phyloP scores from a whole-genome alignment of 2,888 invertebrate genomes.

The Anoplius nigerrimus region DNA sequence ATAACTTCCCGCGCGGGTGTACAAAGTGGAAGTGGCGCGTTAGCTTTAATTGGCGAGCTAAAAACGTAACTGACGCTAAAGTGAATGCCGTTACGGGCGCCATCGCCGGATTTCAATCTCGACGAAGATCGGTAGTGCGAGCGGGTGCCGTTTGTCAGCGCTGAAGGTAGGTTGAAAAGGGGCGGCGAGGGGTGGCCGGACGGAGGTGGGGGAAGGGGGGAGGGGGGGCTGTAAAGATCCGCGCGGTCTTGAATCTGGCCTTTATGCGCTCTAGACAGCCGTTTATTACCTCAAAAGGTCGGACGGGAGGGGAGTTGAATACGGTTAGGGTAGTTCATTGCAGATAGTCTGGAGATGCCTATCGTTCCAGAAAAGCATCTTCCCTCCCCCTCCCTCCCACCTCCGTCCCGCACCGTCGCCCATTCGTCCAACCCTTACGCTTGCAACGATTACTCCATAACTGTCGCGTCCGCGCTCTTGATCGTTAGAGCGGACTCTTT shows the following conservation, averaged over 20 bases:
- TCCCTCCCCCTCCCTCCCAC: slow-evolving; percentile 9
- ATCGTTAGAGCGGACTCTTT: too few relatives aligned
- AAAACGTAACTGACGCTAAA: too few relatives aligned
- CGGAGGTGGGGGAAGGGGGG: too few relatives aligned
- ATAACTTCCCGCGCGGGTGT: too few relatives aligned
- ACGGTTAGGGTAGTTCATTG: slow-evolving; percentile 36
- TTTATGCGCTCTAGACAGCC: slow-evolving; percentile 35
- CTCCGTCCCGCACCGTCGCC: neutral
- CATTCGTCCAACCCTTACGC: neutral
- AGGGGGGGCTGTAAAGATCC: slow-evolving; percentile 27
- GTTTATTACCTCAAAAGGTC: slow-evolving; percentile 40
- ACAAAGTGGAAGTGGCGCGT: too few relatives aligned
- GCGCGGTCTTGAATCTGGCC: slow-evolving; percentile 17
- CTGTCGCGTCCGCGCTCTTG: too few relatives aligned
- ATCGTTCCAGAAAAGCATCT: slow-evolving; percentile 27
- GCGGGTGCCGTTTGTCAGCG: slow-evolving; percentile 37
- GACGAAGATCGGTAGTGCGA: slow-evolving; percentile 34
- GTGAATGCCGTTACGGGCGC: neutral
- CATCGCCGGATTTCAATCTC: slow-evolving; percentile 22
- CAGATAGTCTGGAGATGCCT: slow-evolving; percentile 36
- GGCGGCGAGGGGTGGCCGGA: too few relatives aligned
- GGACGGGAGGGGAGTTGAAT: slow-evolving; percentile 19
- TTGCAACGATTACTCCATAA: neutral
- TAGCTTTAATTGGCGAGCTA: too few relatives aligned
- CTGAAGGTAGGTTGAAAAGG: too few relatives aligned